These are phyloP conservation scores for Manis crassicaudata DNA, from an alignment of 2,797 vertebrate species.

Conservation along the genomic window DNA sequence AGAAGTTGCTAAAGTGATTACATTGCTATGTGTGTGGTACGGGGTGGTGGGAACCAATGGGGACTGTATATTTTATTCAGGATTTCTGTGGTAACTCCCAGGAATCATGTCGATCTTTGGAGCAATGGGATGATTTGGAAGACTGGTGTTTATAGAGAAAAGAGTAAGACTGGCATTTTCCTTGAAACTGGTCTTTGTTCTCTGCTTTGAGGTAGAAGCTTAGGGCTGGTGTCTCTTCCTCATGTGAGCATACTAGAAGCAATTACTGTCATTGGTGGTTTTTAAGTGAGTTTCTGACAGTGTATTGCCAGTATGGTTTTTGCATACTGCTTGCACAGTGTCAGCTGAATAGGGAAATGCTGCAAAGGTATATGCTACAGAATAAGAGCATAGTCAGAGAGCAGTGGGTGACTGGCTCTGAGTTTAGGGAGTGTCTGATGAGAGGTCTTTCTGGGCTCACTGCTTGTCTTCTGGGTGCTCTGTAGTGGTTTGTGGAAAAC, in stretches of 20 bases:
- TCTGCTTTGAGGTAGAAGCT: background rate
- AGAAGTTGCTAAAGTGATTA: conserved; percentile 80
- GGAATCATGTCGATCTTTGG: conserved; percentile 66
- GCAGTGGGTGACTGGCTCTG: background rate
- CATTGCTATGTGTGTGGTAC: conserved; percentile 83
- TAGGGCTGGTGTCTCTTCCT: background rate
- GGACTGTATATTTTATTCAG: conserved; percentile 75
- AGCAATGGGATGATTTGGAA: conserved; percentile 71
- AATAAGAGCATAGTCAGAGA: background rate
- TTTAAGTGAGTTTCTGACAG: background rate
- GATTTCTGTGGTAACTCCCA: conserved; percentile 70
- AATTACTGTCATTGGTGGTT: background rate
- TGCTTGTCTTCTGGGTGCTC: background rate
- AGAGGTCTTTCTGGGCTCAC: background rate
- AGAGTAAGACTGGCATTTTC: background rate
- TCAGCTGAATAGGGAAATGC: background rate
- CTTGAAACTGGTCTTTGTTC: conserved; percentile 45
- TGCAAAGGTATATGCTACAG: background rate
- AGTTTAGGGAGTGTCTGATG: background rate
- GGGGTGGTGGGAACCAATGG: background rate
- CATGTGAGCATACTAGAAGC: background rate
- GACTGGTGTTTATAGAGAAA: conserved; percentile 30
- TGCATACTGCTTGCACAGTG: background rate
- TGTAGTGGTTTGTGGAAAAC: background rate
- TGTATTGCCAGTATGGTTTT: background rate